Evolutionary conservation across 2,888 invertebrate species (phyloP).

Genomic region (Zeuzera pyrina): DNA sequence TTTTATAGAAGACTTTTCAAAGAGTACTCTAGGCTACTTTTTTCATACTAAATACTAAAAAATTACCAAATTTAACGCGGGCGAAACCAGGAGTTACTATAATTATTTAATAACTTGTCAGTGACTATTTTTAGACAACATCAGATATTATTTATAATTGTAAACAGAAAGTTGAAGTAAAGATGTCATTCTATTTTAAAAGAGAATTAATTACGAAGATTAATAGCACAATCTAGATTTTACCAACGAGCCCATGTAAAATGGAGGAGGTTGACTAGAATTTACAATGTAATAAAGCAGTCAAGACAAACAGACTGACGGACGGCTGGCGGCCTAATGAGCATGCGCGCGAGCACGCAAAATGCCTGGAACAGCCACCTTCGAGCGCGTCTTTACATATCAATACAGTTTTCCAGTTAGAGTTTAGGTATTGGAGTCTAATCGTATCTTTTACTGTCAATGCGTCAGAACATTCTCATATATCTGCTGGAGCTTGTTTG

Average conservation of each 20-base stretch:
- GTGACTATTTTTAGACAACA: too few species aligned
- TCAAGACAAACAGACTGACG: constrained; percentile 31
- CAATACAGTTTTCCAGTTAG: constrained; percentile 10
- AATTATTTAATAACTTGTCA: too few species aligned
- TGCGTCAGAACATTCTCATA: not conserved
- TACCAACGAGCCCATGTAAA: constrained; percentile 21
- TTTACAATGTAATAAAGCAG: constrained; percentile 52
- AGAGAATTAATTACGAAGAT: constrained; percentile 30
- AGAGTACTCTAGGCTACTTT: too few species aligned
- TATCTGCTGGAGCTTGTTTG: too few species aligned
- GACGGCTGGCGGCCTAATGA: constrained; percentile 30
- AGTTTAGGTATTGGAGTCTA: not conserved
- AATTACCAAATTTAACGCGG: too few species aligned
- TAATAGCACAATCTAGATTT: constrained; percentile 25
- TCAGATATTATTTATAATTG: too few species aligned
- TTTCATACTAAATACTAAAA: too few species aligned
- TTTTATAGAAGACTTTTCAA: too few species aligned
- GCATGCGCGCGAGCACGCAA: constrained; percentile 31
- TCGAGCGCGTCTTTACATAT: constrained; percentile 6
- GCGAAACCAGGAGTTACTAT: too few species aligned
- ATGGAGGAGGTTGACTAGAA: constrained; percentile 29
- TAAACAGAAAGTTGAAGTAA: too few species aligned
- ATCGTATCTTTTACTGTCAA: not conserved
- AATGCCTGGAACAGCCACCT: constrained; percentile 11
- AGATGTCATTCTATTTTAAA: too few species aligned